phyloP scores from a whole-genome alignment of 2,113 vertebrate species.

The Plecotus auritus region DNA sequence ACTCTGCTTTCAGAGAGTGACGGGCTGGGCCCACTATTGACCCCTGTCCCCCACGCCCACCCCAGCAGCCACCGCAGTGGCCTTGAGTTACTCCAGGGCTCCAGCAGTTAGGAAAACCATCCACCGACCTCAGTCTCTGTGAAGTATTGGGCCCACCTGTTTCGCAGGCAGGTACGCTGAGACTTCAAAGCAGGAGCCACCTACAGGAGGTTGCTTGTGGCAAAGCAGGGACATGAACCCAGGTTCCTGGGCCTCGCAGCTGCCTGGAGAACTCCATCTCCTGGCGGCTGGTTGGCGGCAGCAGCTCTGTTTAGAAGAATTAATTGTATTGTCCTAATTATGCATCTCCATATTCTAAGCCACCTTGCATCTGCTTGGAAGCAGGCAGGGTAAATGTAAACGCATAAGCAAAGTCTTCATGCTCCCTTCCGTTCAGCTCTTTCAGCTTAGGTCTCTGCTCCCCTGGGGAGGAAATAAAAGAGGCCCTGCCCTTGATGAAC shows the following conservation, averaged over 20 bases:
- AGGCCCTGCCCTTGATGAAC: not conserved
- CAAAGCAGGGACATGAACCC: not conserved
- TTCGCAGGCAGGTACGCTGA: not conserved
- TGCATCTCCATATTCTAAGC: constrained; percentile 19
- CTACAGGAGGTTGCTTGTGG: not conserved
- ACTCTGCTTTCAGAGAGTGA: not conserved
- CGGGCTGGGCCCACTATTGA: not conserved
- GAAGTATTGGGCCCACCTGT: fast-evolving
- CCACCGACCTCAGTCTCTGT: not conserved
- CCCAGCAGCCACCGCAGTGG: not conserved
- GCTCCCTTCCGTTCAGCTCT: not conserved
- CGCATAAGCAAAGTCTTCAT: not conserved
- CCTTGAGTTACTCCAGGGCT: not conserved
- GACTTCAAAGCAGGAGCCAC: not conserved
- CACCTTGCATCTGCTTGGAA: constrained; percentile 45
- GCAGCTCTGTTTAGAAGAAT: constrained; percentile 54
- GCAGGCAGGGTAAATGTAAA: not conserved
- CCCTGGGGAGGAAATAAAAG: not conserved
- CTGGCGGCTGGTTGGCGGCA: constrained; percentile 18
- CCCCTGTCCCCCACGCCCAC: not conserved
- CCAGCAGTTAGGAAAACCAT: not conserved
- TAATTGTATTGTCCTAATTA: constrained; percentile 56
- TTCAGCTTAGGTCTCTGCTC: not conserved
- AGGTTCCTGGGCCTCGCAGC: not conserved
- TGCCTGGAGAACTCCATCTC: not conserved